Evolutionary conservation across 2,888 invertebrate genomes (phyloP), one percentile per base, ranked within the genome.

Genomic region (Tetragonula carbonaria): DNA sequence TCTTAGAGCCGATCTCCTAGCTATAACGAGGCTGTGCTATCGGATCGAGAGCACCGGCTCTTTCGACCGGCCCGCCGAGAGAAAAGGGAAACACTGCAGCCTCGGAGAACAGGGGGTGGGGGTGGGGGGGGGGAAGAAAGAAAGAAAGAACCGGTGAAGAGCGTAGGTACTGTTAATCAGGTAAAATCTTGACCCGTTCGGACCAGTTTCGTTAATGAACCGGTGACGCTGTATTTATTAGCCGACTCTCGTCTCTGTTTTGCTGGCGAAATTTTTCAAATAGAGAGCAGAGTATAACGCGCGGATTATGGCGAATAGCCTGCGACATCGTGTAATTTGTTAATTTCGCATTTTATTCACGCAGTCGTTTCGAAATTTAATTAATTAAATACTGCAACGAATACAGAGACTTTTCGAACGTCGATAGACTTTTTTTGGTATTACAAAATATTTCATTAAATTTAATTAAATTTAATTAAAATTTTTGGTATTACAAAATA

Each of bases 131-230:
- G 14, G 5, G 16, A 5, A 53, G 0, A 16, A 16, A 18, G 14
- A 53, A 21, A 21, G 0, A 18, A 18, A 62, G 28, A 38, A 33
- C 16, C 18, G 38, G 57, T 8, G 80, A 78, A 75, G 79, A 78
- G 65, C 55, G 74, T 57, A 38, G 74, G 50, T 62, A 82, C 83
- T 85, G 78, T 87, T 87, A 78, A 88, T 85, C 85, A 59, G 74
- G 82, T 78, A 81, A 87, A 82, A 86, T 77, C 68, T 66, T 66
- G 79, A 68, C 65, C 57, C 55, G 71, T 55, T 67, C 85, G 81
- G 86, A 88, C 86, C 86, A 85, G 88, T 89, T 82, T 81, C 68
- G 78, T 85, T 87, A 86, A 87, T 80, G 84, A 88, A 81, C 67
- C 81, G 80, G 82, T 78, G 86, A 82, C 80, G 82, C 62, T 72